These are phyloP conservation scores for human (Homo sapiens) DNA, from an alignment of 2,113 vertebrate species.

Conservation along the genomic window GRCh38 chrX:49896501-49897000, in stretches of 20 bases:
- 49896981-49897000: too few species aligned
- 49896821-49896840: constrained; percentile 10
- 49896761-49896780: neutral
- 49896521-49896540: constrained; percentile 11
- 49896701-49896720: neutral
- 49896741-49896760: neutral
- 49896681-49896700: constrained; percentile 22
- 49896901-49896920: neutral
- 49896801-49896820: constrained; percentile 25
- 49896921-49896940: too few species aligned
- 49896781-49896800: neutral
- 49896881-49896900: constrained; percentile 17
- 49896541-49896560: constrained; percentile 51
- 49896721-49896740: neutral
- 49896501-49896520: constrained; percentile 35
- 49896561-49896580: neutral
- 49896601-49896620: neutral
- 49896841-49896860: neutral
- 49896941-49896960: too few species aligned
- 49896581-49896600: neutral
- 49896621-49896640: constrained; percentile 21
- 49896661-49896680: neutral
- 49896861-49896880: neutral
- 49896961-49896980: too few species aligned
- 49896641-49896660: constrained; percentile 20